Conservation (phyloP, 2,797 vertebrate genomes). For the Lophius americanus region DNA sequence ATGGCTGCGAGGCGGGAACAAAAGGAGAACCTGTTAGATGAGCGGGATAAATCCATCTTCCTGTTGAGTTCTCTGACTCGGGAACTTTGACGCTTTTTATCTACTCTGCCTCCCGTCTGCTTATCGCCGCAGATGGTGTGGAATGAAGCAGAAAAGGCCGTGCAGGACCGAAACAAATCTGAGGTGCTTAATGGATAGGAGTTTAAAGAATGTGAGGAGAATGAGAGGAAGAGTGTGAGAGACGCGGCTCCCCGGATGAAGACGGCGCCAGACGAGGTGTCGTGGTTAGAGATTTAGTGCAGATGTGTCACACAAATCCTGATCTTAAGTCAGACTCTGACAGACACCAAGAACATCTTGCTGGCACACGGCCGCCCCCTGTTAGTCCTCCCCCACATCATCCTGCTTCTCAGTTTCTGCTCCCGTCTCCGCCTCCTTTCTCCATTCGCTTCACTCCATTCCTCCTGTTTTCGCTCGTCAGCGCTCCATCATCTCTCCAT, state of each 20-base stretch:
- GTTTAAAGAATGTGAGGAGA: conserved; percentile 4
- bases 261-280: conserved; percentile 55
- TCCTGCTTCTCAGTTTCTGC: conserved; percentile 36
- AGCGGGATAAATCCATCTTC: conserved; percentile 14
- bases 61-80: neutral
- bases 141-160: conserved; percentile 18
- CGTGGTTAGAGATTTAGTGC: conserved; percentile 76
- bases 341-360: conserved; percentile 70
- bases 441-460: conserved; percentile 55
- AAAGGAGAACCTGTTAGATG: conserved; percentile 10
- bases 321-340: conserved; percentile 79
- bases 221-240: conserved; percentile 29
- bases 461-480: conserved; percentile 37
- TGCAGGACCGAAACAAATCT: conserved; percentile 9
- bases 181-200: conserved; percentile 9
- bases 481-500: conserved; percentile 46
- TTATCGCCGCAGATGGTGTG: conserved; percentile 27
- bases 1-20: conserved; percentile 7
- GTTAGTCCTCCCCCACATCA: conserved; percentile 39
- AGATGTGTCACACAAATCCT: conserved; percentile 81
- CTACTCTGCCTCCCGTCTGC: conserved; percentile 12
- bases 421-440: conserved; percentile 53
- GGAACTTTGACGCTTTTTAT: conserved; percentile 20
- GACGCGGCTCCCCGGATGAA: conserved; percentile 63
- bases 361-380: conserved; percentile 34